These are phyloP conservation scores for Drosophila carrolli DNA, from an alignment of 1,140 invertebrate genomes.

Conservation along the genomic window DNA sequence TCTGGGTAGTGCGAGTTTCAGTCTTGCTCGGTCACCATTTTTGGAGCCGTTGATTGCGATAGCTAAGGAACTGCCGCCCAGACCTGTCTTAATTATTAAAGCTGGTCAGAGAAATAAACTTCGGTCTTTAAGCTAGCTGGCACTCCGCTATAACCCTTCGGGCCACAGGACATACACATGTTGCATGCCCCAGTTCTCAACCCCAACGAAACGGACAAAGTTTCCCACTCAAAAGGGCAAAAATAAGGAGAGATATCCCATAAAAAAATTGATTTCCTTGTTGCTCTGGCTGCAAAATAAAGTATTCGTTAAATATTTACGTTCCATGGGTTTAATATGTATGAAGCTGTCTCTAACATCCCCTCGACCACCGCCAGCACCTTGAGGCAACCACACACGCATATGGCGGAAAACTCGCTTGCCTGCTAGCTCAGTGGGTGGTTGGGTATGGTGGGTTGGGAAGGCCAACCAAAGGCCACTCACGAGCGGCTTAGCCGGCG, in stretches of 20 bases:
- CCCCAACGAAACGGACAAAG: constrained; percentile 32
- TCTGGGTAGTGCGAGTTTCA: constrained; percentile 6
- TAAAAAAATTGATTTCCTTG: constrained; percentile 53
- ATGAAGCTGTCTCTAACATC: constrained; percentile 22
- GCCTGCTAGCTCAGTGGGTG: background rate
- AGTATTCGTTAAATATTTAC: constrained; percentile 80
- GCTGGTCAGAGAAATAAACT: constrained; percentile 10
- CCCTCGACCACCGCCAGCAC: constrained; percentile 10
- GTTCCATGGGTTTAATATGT: constrained; percentile 72
- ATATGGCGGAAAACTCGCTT: constrained; percentile 12
- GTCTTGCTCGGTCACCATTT: constrained; percentile 30
- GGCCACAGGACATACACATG: constrained; percentile 52
- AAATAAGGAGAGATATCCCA: constrained; percentile 27
- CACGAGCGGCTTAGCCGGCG: constrained; percentile 50
- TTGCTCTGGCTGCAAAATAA: constrained; percentile 55
- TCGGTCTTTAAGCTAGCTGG: background rate
- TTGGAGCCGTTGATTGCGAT: background rate
- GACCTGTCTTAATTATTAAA: constrained; percentile 40
- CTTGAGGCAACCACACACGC: constrained; percentile 45
- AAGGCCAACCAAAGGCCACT: constrained; percentile 59
- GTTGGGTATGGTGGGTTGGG: background rate
- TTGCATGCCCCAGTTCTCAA: constrained; percentile 46
- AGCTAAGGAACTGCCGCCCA: constrained; percentile 17
- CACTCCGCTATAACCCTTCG: background rate
- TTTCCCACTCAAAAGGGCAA: constrained; percentile 51